Percentiles rank a stretch among this genome's conserved stretches.
These are phyloP conservation scores for Chrysoperla carnea DNA, from an alignment of 1,140 invertebrate species.

Conservation along the genomic window DNA sequence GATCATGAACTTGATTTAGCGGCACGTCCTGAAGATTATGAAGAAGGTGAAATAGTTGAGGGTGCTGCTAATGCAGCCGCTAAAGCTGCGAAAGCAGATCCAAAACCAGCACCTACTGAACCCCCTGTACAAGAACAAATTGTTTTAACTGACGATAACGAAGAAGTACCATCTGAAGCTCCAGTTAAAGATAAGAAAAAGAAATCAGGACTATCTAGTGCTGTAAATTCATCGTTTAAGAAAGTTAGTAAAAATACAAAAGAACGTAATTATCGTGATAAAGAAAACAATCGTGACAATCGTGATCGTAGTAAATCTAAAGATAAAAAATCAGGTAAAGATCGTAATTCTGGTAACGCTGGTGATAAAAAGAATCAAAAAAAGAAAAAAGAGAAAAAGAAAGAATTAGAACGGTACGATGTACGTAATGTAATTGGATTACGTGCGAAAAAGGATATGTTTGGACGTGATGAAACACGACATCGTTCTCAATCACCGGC, in stretches of 20 bases:
- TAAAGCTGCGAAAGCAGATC: constrained; percentile 16
- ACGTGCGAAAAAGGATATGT: constrained; percentile 48
- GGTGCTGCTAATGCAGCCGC: constrained; percentile 9
- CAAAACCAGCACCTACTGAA: constrained; percentile 22
- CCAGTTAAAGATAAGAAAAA: constrained; percentile 17
- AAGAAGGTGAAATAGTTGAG: constrained; percentile 36
- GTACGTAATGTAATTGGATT: constrained; percentile 58
- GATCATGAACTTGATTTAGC: constrained; percentile 20
- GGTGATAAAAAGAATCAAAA: constrained; percentile 11
- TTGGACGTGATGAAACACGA: constrained; percentile 45
- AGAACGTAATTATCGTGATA: constrained; percentile 64
- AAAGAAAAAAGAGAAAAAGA: constrained; percentile 43
- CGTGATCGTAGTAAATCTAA: constrained; percentile 19
- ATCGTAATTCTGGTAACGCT: constrained; percentile 9
- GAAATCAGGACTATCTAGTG: constrained; percentile 7
- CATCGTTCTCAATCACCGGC: constrained; percentile 8
- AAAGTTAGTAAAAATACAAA: constrained; percentile 63
- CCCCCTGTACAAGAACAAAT: constrained; percentile 14
- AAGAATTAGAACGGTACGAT: constrained; percentile 55
- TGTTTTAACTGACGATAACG: constrained; percentile 15
- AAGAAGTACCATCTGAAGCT: constrained; percentile 12
- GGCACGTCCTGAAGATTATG: constrained; percentile 18
- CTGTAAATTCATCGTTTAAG: constrained; percentile 44
- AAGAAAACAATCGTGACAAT: too few relatives aligned
- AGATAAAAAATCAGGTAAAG: constrained; percentile 15